Evolutionary conservation across 2,113 vertebrate genomes (phyloP).

Genomic region (Tetrao urogallus): DNA sequence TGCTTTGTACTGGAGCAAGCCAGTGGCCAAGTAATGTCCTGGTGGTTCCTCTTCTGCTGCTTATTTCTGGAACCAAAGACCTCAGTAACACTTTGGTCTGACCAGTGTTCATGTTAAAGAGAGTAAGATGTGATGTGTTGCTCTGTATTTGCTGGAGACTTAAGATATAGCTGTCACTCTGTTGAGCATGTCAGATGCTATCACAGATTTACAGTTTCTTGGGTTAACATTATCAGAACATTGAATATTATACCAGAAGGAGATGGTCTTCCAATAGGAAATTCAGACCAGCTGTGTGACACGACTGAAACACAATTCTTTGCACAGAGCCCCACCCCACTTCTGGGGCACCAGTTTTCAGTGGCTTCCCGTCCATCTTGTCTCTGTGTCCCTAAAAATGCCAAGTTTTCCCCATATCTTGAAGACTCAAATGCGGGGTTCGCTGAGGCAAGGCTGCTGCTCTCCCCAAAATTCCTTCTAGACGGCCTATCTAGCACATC

Average conservation of each 20-base stretch:
- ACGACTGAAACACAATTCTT: not conserved
- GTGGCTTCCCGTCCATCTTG: not conserved
- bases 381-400: not conserved
- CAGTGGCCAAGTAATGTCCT: not conserved
- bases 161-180: not conserved
- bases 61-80: not conserved
- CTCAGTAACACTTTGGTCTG: not conserved
- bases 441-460: not conserved
- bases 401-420: not conserved
- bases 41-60: not conserved
- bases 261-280: not conserved
- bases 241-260: not conserved
- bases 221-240: not conserved
- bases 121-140: not conserved
- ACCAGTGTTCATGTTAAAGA: not conserved
- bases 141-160: not conserved
- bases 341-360: not conserved
- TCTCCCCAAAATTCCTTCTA: not conserved
- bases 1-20: not conserved
- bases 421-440: not conserved
- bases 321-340: not conserved
- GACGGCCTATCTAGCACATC: not conserved
- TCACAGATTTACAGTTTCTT: not conserved
- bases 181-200: not conserved
- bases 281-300: not conserved